phyloP scores from a whole-genome alignment of 2,113 vertebrate genomes.

The Spermophilus dauricus region DNA sequence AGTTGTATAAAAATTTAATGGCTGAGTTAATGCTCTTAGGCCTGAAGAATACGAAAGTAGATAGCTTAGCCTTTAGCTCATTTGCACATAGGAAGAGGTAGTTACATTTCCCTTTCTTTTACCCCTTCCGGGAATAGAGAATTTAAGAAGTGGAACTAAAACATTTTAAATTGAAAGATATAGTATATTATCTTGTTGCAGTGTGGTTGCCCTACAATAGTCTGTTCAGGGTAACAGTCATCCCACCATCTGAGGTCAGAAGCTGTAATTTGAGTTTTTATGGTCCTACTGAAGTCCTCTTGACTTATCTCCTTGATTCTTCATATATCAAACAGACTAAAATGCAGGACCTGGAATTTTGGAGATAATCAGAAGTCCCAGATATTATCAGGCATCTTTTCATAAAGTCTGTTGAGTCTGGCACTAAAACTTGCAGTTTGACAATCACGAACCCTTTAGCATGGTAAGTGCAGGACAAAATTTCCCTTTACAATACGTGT shows the following conservation, averaged over 20 bases:
- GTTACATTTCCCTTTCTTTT: background rate
- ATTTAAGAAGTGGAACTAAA: background rate
- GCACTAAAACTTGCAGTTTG: slow-evolving; percentile 49
- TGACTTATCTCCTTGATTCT: slow-evolving; percentile 40
- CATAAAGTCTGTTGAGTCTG: background rate
- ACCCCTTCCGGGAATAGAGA: background rate
- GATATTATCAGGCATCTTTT: background rate
- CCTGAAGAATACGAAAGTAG: background rate
- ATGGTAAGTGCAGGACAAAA: slow-evolving; percentile 89
- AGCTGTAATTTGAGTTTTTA: slow-evolving; percentile 27
- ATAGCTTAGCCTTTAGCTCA: background rate
- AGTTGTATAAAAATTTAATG: background rate
- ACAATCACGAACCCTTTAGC: slow-evolving; percentile 88
- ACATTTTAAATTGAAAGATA: background rate
- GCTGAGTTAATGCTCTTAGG: background rate
- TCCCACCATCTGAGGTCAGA: background rate
- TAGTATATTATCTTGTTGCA: background rate
- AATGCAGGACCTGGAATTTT: background rate
- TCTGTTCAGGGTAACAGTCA: background rate
- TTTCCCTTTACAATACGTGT: slow-evolving; percentile 89
- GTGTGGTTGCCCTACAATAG: background rate
- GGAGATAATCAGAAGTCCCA: background rate
- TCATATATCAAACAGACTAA: background rate
- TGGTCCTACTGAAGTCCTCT: background rate
- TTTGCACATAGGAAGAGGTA: background rate